Evolutionary conservation across 2,797 vertebrate genomes (phyloP), one percentile per base, ranked within the genome.

Genomic region (Mus minutoides): DNA sequence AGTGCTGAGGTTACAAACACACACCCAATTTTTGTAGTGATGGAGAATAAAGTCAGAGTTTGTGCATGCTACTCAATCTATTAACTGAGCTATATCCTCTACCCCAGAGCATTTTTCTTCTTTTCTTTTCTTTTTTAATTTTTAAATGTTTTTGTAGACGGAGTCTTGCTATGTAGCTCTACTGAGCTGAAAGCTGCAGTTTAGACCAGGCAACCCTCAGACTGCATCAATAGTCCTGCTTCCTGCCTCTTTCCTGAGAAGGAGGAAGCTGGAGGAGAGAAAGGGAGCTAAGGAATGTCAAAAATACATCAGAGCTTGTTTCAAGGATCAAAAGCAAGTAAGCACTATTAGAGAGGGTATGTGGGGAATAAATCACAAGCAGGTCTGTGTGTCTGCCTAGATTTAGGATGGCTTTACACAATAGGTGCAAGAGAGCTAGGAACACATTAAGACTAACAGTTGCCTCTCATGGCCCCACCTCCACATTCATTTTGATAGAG

Each of bases 271-370:
- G 12, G 26, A 56, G 2, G 40, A 60, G 64, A 34, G 75, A 80
- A 29, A 88, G 9, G 24, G 78, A 8, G 12, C 12, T 10, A 88
- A 19, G 82, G 34, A 93, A 91, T 83, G 19, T 64, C 60, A 60
- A 46, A 34, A 77, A 75, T 94, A 76, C 21, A n/a, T 56, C 22
- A 90, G 6, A 86, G 37, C 90, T 93, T 82, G 19, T 90, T 94
- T 3, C 56, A 62, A 77, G 76, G 22, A 31, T 49, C 26, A 93
- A 90, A 76, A 40, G 14, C 29, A 89, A 96, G 34, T 82, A 79
- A 95, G 37, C 87, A 19, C 92, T 78, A 31, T 95, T 95, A 90
- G 29, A 37, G 88, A 96, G 82, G 31, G 11, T 62, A 73, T 94
- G n/a, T 11, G 17, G 79, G 43, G 6, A 6, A 6, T 79, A 91